Base-by-base conservation (phyloP, 1,140 invertebrate genomes). In the Wiebesia pumilae region DNA sequence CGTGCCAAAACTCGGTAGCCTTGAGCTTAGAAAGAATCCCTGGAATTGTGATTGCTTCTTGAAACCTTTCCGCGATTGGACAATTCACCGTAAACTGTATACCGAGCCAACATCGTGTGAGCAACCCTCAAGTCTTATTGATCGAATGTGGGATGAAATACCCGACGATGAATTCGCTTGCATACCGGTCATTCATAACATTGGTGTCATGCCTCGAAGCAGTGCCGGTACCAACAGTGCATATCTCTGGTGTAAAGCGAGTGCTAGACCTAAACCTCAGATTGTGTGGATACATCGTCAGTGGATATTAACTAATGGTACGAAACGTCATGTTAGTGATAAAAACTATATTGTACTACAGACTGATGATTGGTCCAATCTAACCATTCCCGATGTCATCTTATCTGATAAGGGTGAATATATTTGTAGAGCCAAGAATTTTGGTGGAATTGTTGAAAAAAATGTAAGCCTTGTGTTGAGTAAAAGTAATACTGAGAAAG, bases 31-130 rank as follows among this genome's bases (percentile, higher is more conserved):
- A 83, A 95, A 96, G 84, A 98, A 98, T 91, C 96, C 96, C 0
- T 98, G 98, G 98, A 95, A 96, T 69, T 98, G 98, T 90, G 97
- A 98, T 91, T 98, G 98, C 89, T 95, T 96, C 84, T 92, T 98
- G 75, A 96, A 97, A 89, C 94, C 94, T 14, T 97, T 98, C 87
- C 95, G 97, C 38, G 95, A 97, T 88, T 98, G 96, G 95, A 94
- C 96, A 19, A 95, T 97, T 0, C 94, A 95, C 51, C 94, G 94
- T 58, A 96, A 96, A n/a, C 92, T 97, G 0, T 96, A 97, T 86
- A 96, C 96, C 0, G 94, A 95, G 16, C 95, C 96, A 0, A 97
- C 97, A 10, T 94, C 94, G 7, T 98, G 97, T 90, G 92, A 92
- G 21, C 95, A 96, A 88, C 97, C 97, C 0, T 87, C 94, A 0